Base-by-base conservation (phyloP, 2,797 vertebrate species). In the Scleropages formosus region DNA sequence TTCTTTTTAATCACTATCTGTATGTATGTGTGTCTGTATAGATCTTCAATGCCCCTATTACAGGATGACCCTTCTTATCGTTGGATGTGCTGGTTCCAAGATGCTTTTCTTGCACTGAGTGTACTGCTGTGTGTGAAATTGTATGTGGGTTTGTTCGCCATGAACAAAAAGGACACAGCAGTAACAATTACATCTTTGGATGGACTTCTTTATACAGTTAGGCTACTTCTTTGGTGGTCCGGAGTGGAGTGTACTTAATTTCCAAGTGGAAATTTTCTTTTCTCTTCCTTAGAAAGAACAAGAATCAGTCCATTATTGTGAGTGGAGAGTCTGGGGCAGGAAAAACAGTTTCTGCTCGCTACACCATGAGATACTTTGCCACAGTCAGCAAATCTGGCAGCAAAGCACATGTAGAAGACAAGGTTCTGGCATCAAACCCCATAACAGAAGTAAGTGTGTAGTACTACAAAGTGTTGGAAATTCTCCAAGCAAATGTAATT, bases 281-380 rank as follows among this genome's bases (percentile, higher is more conserved):
- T 76, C 60, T 22, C 59, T 65, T 79, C 13, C 75, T 60, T 72
- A 99, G 98, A 85, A 96, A 98, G 85, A 92, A 94, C 79, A 96
- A 86, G 85, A 98, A 99, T 81, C 97, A 99, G 86, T 99, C 98
- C 0, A 94, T 99, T 74, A 98, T 99, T 39, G 96, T 99, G 79
- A 99, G 98, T 0, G 98, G 98, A 27, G 98, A 99, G 84, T 99
- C 98, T 0, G 98, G 98, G 73, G 98, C 98, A 0, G 98, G 98
- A 10, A 99, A 99, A 87, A 98, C 98, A 0, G 97, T 99, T 75
- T 99, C 98, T 15, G 97, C 98, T 56, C 93, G 95, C 62, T 99
- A 96, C 0, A 90, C 95, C 1, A 99, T 99, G 98, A 94, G 97
- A 56, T 99, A 99, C 86, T 98, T 99, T 71, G 97, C 98, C 74